Conservation (phyloP, 2,888 invertebrate species). For the Anoplius nigerrimus region DNA sequence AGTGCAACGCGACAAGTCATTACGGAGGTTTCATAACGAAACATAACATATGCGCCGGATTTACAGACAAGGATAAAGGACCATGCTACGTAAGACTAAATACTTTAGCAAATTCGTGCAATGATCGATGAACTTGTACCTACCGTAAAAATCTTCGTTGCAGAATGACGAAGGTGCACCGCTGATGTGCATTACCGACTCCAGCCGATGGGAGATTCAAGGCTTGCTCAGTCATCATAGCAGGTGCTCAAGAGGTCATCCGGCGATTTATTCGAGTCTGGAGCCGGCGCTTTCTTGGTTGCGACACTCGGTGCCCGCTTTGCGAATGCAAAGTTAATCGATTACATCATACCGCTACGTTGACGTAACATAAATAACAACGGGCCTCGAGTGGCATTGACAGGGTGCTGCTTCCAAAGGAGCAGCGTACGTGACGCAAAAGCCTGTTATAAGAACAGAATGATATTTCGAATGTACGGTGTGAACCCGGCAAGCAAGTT, state of each 20-base stretch:
- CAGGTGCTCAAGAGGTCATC: conserved; percentile 79
- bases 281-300: conserved; percentile 70
- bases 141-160: conserved; percentile 17
- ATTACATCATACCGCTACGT: conserved; percentile 14
- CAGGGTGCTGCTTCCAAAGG: too few relatives aligned
- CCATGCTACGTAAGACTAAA: conserved; percentile 79
- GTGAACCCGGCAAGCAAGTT: conserved; percentile 15
- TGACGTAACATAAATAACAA: too few relatives aligned
- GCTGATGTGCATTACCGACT: conserved; percentile 79
- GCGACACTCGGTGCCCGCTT: conserved; percentile 69
- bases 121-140: conserved; percentile 10
- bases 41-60: conserved; percentile 80
- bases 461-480: not conserved
- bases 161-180: conserved; percentile 83
- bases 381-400: too few relatives aligned
- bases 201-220: conserved; percentile 79
- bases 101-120: not conserved
- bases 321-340: conserved; percentile 61
- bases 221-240: conserved; percentile 80
- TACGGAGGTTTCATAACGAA: conserved; percentile 79
- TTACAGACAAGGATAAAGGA: conserved; percentile 77
- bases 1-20: conserved; percentile 80
- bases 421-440: too few relatives aligned
- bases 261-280: conserved; percentile 77
- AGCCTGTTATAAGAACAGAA: too few relatives aligned